These are phyloP conservation scores for Camponotus fellah DNA, from an alignment of 2,888 invertebrate species.

Conservation along the genomic window DNA sequence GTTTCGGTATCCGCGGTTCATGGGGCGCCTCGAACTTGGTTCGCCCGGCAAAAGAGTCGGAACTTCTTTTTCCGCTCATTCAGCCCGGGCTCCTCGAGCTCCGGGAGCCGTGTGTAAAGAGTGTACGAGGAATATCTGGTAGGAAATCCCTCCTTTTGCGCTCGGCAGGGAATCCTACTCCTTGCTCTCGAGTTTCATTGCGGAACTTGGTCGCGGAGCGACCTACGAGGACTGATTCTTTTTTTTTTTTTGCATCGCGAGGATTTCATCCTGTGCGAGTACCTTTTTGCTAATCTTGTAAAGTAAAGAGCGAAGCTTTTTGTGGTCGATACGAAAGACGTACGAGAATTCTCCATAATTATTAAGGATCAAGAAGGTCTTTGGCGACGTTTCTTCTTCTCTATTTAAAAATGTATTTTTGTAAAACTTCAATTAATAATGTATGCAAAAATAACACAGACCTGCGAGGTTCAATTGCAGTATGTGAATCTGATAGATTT, in stretches of 20 bases:
- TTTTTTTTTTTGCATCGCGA: constrained; percentile 32
- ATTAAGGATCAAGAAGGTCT: constrained; percentile 21
- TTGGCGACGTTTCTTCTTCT: background rate
- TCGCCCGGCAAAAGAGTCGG: constrained; percentile 39
- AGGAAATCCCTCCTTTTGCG: constrained; percentile 40
- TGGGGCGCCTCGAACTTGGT: constrained; percentile 43
- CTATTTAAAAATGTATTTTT: background rate
- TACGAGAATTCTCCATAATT: constrained; percentile 47
- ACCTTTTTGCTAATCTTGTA: constrained; percentile 53
- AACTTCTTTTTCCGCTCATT: constrained; percentile 55
- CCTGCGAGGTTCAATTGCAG: no score
- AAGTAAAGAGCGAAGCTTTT: constrained; percentile 52
- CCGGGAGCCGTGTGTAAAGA: constrained; percentile 31
- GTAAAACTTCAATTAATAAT: constrained; percentile 15
- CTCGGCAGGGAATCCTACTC: constrained; percentile 32
- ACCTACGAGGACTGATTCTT: constrained; percentile 35
- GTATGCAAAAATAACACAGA: background rate
- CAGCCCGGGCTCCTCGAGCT: constrained; percentile 27
- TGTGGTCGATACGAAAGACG: constrained; percentile 34
- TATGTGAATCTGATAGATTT: no score
- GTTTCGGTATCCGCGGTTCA: constrained; percentile 43
- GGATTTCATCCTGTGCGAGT: constrained; percentile 56
- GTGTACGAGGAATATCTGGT: constrained; percentile 38
- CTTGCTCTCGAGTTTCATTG: constrained; percentile 53
- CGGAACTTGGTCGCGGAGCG: constrained; percentile 42